Conservation (phyloP, 1,140 invertebrate genomes). For the Dermatophagoides farinae region DNA sequence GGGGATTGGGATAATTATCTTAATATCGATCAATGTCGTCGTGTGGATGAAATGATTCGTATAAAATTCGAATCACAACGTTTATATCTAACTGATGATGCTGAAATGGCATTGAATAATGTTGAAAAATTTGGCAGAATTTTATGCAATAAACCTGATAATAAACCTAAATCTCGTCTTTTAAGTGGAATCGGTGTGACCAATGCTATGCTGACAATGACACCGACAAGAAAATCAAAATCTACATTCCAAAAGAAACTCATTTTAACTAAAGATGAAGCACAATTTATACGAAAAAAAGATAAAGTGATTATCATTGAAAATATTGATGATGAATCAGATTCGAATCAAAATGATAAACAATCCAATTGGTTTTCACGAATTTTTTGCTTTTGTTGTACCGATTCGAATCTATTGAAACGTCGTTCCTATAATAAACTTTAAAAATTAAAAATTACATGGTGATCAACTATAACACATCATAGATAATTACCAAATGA, state of each 20-base stretch:
- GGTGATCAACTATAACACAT: too few species aligned
- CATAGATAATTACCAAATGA: too few species aligned
- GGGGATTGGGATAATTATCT: constrained; percentile 68
- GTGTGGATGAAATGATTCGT: constrained; percentile 38
- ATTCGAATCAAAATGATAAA: not conserved
- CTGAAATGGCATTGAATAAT: not conserved
- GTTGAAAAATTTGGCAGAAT: not conserved
- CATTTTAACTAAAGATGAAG: constrained; percentile 1
- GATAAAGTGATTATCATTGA: constrained; percentile 2
- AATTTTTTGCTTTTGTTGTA: too few species aligned
- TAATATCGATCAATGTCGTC: constrained; percentile 34
- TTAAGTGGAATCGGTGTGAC: not conserved
- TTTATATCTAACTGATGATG: not conserved
- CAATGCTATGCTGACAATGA: not conserved
- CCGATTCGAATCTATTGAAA: too few species aligned
- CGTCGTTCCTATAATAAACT: too few species aligned
- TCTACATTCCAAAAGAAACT: not conserved
- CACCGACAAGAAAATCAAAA: not conserved
- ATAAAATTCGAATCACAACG: not conserved
- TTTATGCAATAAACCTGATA: not conserved
- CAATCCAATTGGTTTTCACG: too few species aligned
- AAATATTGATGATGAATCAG: not conserved
- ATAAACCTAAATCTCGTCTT: not conserved
- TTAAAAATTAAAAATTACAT: too few species aligned
- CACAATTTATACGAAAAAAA: not conserved